Evolutionary conservation across 2,113 vertebrate species (phyloP).

Genomic region (Phoenicopterus ruber): DNA sequence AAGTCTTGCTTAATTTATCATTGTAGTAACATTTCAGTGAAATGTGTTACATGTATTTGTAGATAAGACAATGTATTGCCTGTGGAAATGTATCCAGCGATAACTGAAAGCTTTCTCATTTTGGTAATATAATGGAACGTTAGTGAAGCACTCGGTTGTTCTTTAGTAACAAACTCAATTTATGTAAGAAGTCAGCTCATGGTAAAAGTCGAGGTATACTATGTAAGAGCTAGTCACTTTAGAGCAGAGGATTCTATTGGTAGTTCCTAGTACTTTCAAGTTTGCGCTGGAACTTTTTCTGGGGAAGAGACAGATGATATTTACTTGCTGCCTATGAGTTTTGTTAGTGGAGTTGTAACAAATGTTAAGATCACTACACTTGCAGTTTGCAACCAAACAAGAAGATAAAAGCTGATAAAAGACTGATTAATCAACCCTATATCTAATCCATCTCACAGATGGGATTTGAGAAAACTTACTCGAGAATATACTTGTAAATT

Average conservation of each 20-base stretch:
- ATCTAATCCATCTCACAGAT: not conserved
- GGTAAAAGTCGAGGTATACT: not conserved
- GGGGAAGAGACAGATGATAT: not conserved
- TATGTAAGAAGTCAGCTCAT: not conserved
- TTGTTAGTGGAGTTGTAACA: not conserved
- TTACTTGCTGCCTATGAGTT: not conserved
- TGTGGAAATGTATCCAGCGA: not conserved
- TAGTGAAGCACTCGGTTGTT: not conserved
- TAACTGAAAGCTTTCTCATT: conserved; percentile 23
- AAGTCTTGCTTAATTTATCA: not conserved
- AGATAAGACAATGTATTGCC: not conserved
- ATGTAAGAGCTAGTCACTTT: not conserved
- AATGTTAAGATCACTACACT: conserved; percentile 41
- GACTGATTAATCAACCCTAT: not conserved
- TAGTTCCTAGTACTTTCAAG: not conserved
- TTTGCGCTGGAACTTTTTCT: not conserved
- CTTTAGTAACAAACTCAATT: not conserved
- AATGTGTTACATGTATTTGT: not conserved
- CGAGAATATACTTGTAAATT: not conserved
- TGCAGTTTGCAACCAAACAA: conserved; percentile 21
- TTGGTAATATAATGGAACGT: not conserved
- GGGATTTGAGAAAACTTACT: conserved; percentile 8
- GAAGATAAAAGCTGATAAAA: not conserved
- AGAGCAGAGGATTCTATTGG: not conserved
- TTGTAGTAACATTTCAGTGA: not conserved